phyloP scores from a whole-genome alignment of 1,140 invertebrate species.

The Aporrectodea caliginosa region DNA sequence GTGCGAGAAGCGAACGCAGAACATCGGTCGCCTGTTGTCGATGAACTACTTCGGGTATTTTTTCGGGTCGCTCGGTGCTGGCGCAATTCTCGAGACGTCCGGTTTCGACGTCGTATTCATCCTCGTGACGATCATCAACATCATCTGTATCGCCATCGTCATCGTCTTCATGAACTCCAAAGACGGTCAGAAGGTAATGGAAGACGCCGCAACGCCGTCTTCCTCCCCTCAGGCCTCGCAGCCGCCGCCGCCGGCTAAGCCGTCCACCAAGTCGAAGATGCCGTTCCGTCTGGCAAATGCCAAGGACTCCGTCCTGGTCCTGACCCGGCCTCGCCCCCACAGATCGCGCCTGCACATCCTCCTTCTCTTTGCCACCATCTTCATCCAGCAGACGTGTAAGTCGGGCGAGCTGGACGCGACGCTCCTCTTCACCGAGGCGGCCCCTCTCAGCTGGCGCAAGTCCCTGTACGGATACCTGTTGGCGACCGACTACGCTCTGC shows the following conservation, averaged over 20 bases:
- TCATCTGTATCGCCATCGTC: conserved; percentile 38
- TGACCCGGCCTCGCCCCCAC: conserved; percentile 37
- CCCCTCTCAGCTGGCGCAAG: conserved; percentile 48
- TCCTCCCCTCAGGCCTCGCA: conserved; percentile 33
- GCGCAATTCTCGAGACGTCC: conserved; percentile 41
- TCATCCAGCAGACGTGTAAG: conserved; percentile 44
- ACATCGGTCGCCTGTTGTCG: conserved; percentile 46
- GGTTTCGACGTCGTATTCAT: conserved; percentile 42
- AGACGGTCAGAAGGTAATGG: neutral
- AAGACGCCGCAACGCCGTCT: conserved; percentile 34
- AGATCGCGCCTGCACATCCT: conserved; percentile 39
- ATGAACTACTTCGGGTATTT: conserved; percentile 55
- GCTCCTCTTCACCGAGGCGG: conserved; percentile 44
- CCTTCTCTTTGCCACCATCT: conserved; percentile 34
- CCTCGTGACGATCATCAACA: conserved; percentile 40
- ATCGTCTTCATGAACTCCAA: conserved; percentile 37
- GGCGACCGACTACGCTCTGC: conserved; percentile 48
- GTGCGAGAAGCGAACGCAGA: conserved; percentile 22
- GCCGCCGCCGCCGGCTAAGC: neutral
- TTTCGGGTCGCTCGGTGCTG: conserved; percentile 47
- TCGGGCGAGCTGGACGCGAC: conserved; percentile 52
- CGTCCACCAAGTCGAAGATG: neutral
- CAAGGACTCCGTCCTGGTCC: conserved; percentile 40
- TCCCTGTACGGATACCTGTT: conserved; percentile 52
- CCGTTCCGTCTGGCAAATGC: conserved; percentile 41